Conservation (phyloP, 2,797 vertebrate genomes). For the Sebastes cheni region DNA sequence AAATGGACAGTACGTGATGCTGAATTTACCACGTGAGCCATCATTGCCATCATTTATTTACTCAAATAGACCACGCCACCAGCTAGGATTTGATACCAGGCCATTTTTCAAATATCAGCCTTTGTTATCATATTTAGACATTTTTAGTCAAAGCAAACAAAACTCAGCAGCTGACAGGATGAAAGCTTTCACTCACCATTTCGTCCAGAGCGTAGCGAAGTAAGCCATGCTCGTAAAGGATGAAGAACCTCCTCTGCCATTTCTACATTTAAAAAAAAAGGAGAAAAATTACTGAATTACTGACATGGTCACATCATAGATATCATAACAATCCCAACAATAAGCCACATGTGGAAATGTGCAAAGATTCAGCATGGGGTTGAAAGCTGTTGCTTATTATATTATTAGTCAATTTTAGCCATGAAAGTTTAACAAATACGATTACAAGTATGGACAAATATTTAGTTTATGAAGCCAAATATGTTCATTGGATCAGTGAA, state of each 20-base stretch:
- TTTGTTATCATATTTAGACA: not conserved
- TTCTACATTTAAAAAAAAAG: slow-evolving; percentile 83
- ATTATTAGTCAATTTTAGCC: not conserved
- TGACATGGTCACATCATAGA: not conserved
- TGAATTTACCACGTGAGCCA: not conserved
- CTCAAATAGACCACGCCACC: not conserved
- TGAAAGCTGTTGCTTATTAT: not conserved
- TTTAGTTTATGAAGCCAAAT: not conserved
- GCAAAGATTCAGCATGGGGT: not conserved
- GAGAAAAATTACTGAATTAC: slow-evolving; percentile 1
- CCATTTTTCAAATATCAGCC: not conserved
- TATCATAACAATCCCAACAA: not conserved
- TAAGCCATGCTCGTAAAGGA: slow-evolving; percentile 96
- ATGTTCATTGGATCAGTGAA: not conserved
- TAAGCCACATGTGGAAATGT: not conserved
- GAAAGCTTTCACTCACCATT: slow-evolving; percentile 87
- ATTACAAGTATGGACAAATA: not conserved
- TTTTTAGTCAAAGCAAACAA: not conserved
- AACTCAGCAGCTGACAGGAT: not conserved
- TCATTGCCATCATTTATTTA: not conserved
- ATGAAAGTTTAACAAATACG: not conserved
- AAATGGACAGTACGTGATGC: not conserved
- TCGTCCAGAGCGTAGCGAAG: slow-evolving; percentile 96
- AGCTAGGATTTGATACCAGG: not conserved
- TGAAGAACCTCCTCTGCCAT: slow-evolving; percentile 98